Percentiles rank a stretch among this genome's conserved stretches.
These are phyloP conservation scores for Synaphobranchus kaupii DNA, from an alignment of 2,797 vertebrate species.

Conservation along the genomic window DNA sequence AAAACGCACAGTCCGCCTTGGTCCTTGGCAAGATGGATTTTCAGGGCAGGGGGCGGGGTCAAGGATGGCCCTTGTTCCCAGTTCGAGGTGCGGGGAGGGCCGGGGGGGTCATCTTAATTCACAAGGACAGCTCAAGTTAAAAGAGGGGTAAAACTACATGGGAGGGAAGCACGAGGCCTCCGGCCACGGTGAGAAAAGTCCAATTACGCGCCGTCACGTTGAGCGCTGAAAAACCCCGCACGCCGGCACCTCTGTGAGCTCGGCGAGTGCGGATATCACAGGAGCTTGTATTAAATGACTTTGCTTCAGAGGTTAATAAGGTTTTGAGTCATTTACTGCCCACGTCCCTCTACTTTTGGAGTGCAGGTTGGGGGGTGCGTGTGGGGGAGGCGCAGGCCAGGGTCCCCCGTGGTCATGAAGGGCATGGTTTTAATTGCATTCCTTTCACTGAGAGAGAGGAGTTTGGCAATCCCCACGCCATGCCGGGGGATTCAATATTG, in stretches of 20 bases:
- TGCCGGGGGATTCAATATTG: constrained; percentile 51
- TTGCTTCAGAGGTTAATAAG: constrained; percentile 29
- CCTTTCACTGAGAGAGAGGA: not conserved
- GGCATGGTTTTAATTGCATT: constrained; percentile 22
- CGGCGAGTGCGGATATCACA: not conserved
- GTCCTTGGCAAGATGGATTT: constrained; percentile 25
- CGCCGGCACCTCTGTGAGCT: not conserved
- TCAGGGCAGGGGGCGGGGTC: not conserved
- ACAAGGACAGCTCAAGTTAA: constrained; percentile 33
- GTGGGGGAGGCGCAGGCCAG: not conserved
- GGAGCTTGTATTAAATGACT: constrained; percentile 22
- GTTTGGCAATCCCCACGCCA: constrained; percentile 47
- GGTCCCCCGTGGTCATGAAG: constrained; percentile 10
- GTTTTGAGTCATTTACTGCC: constrained; percentile 35
- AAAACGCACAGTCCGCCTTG: not conserved
- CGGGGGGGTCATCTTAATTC: constrained; percentile 1
- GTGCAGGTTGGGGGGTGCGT: not conserved
- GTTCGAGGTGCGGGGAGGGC: not conserved
- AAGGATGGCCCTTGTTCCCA: not conserved
- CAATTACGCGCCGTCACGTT: constrained; percentile 24
- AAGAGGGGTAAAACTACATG: constrained; percentile 3
- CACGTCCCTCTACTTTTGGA: constrained; percentile 12
- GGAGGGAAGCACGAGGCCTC: not conserved
- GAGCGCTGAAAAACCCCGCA: not conserved
- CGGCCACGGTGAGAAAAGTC: constrained; percentile 9